Base-by-base conservation (phyloP, 2,113 vertebrate species). In the Oreamnos americanus region DNA sequence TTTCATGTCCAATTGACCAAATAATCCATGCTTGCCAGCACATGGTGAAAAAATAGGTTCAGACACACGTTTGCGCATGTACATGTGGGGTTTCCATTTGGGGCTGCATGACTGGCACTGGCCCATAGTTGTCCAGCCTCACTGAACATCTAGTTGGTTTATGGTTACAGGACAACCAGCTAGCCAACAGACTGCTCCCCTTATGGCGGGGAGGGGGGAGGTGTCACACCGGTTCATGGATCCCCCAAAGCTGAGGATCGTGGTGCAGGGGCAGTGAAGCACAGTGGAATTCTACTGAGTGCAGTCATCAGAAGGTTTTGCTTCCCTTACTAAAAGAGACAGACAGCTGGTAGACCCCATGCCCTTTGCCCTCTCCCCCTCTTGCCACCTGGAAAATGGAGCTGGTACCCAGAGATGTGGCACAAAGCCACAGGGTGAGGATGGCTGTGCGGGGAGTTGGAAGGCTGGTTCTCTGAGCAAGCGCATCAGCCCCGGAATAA, bases 1-100 rank as follows among this genome's bases (percentile, higher is more conserved):
- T 71, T 62, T 62, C 36, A 79, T 49, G 33, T 9, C 74, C 60
- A n/a, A 0, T 3, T 3, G 21, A 25, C 36, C 17, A 15, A 64
- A 49, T 43, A 8, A 39, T 5, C 49, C 17, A 1, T 1, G 7
- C 25, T 21, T 17, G 14, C 7, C 74, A 8, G 57, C 36, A 62
- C 12, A 9, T 0, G 1, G 49, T 5, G 3, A 36, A 12, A 33
- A 60, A 39, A 17, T 5, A 21, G 47, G 21, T 1, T 16, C 14
- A 1, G 1, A 9, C 2, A 9, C 1, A 2, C 2, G 2, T 0
- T 0, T 14, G 17, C 6, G 39, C 5, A 0, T 1, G 8, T 17
- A 0, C 7, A 13, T 0, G 21, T 2, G 15, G 1, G 14, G 33
- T 3, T 10, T 30, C 25, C 25, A 1, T 36, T 4, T 1, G 67